Percentiles rank a stretch among this genome's conserved stretches.
Evolutionary conservation across 2,888 invertebrate species (phyloP).

Genomic region (Meandrusa payeni): DNA sequence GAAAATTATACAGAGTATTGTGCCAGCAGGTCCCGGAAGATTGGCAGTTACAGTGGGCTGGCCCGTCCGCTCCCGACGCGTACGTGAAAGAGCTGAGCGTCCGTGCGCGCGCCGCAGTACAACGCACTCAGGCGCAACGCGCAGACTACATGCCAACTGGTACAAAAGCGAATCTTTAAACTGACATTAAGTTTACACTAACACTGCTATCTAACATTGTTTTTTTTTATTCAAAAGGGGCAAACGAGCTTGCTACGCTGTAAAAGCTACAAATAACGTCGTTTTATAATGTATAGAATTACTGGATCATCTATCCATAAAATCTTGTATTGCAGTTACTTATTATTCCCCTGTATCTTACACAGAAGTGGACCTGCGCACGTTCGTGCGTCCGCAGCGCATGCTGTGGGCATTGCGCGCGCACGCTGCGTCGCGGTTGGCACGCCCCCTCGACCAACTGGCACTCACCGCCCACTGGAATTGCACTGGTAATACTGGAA

Average conservation of each 20-base stretch:
- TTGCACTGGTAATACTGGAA: constrained; percentile 19
- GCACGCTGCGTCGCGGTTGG: constrained; percentile 39
- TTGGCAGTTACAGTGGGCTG: constrained; percentile 64
- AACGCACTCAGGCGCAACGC: constrained; percentile 32
- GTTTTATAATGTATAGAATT: no score
- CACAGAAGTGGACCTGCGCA: constrained; percentile 59
- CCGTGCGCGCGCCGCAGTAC: constrained; percentile 53
- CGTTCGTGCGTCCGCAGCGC: constrained; percentile 50
- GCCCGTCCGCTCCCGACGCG: constrained; percentile 47
- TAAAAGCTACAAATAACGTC: no score
- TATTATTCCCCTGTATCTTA: no score
- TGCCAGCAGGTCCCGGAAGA: constrained; percentile 57
- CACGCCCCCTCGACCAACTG: constrained; percentile 36
- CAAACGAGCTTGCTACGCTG: no score
- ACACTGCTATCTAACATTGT: no score
- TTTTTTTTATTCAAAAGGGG: no score
- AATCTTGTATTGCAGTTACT: no score
- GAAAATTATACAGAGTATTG: no score
- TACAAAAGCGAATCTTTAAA: no score
- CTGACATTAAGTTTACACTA: no score
- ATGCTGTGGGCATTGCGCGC: constrained; percentile 54
- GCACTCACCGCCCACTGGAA: constrained; percentile 45
- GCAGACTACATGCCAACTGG: constrained; percentile 50
- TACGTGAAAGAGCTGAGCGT: constrained; percentile 58
- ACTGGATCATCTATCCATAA: no score